Conservation (phyloP, 2,797 vertebrate species). For the Sparus aurata region DNA sequence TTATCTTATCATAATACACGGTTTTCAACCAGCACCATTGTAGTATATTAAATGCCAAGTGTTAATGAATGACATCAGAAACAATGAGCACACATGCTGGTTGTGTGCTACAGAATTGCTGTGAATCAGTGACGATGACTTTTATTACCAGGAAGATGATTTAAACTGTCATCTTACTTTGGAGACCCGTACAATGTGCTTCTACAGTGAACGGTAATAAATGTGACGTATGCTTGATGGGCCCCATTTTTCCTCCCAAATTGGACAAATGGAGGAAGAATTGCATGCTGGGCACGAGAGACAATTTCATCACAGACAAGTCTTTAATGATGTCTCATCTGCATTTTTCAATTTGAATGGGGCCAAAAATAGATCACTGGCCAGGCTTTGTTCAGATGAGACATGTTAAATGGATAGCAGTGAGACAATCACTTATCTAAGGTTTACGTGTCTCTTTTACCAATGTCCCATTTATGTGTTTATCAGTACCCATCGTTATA, state of each 20-base stretch:
- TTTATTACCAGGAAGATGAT: conserved; percentile 40
- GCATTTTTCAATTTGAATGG: conserved; percentile 77
- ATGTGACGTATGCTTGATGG: conserved; percentile 70
- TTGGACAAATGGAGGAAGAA: conserved; percentile 76
- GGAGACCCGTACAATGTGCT: conserved; percentile 45
- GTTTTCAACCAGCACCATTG: background rate
- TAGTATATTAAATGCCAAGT: background rate
- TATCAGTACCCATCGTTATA: conserved; percentile 19
- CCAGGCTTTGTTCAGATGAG: conserved; percentile 57
- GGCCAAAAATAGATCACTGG: conserved; percentile 72
- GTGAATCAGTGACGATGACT: conserved; percentile 40
- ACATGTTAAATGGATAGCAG: conserved; percentile 51
- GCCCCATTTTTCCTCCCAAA: conserved; percentile 64
- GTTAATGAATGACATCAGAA: conserved; percentile 17
- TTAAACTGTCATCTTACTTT: conserved; percentile 55
- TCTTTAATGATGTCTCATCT: conserved; percentile 80
- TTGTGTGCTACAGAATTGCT: conserved; percentile 7
- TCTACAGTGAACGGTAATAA: conserved; percentile 55
- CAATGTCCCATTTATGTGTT: conserved; percentile 39
- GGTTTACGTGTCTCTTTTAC: conserved; percentile 45
- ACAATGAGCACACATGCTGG: conserved; percentile 26
- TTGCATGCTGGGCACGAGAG: conserved; percentile 57
- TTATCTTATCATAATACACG: background rate
- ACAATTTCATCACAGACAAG: conserved; percentile 68
- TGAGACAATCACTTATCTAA: conserved; percentile 43